Evolutionary conservation across 2,888 invertebrate genomes (phyloP), one percentile per base, ranked within the genome.

Genomic region (Disparrhopalites patrizii): DNA sequence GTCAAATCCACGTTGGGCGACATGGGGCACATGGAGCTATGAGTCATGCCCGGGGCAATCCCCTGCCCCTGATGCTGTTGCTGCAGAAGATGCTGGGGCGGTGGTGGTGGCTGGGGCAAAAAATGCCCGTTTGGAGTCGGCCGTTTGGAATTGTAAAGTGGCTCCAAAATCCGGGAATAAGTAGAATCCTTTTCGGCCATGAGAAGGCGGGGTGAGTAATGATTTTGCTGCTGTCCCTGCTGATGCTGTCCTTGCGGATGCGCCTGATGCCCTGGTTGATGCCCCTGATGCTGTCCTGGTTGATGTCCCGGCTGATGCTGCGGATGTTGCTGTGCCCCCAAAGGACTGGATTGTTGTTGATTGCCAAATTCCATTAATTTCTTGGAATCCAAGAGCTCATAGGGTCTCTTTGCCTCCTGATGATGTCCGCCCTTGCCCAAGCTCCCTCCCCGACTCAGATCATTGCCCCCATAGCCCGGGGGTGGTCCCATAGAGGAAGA

Each of bases 141-240:
- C 25, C 57, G 38, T 25, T 67, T 67, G 5, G 74, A 72, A 55
- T 73, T 74, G 62, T 73, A 62, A 13, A 74, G 66, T 0, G 74
- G 74, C 52, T 72, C 74, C 20, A 74, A 60, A 25, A 74, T 74
- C 40, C 74, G 67, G 8, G 74, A 73, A 51, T 74, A 74, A 2
- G 73, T 74, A 10, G 70, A 70, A 58, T 73, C 74, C 54, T 71
- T 72, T 28, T 74, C 73, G 1, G 72, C 68, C 67, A 70, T 66
- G 30, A 73, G 68, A 23, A 74, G 67, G 61, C 74, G 58, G 10
- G 71, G 70, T 23, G 69, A 69, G 62, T 74, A 74, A 56, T 15
- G 60, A 57, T 56, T 64, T 52, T 62, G 52, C 40, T 65, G 60
- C 25, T 64, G 54, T 57, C 38, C 10, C n/a, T n/a, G n/a, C 31